phyloP scores from a whole-genome alignment of 2,888 invertebrate genomes.

The Lasioglossum vierecki region DNA sequence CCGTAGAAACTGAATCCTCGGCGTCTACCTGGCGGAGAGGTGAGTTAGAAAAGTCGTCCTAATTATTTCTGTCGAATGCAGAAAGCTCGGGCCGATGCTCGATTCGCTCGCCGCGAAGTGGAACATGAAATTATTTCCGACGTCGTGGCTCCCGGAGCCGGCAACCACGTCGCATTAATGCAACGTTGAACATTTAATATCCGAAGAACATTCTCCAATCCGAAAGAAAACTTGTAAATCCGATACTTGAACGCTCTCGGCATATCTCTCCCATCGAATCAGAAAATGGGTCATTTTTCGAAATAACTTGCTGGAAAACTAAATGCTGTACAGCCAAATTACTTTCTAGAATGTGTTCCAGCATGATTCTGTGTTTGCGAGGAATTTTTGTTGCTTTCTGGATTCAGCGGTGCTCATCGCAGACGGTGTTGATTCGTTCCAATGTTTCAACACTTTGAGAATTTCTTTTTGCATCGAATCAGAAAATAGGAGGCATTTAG shows the following conservation, averaged over 20 bases:
- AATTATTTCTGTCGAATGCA: constrained; percentile 25
- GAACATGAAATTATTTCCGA: neutral
- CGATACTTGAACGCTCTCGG: neutral
- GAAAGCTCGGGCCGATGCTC: neutral
- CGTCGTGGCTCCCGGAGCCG: constrained; percentile 6
- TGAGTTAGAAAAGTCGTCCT: constrained; percentile 12
- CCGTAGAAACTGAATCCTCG: neutral
- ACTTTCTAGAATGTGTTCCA: neutral
- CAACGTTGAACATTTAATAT: constrained; percentile 2
- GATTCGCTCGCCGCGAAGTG: constrained; percentile 9
- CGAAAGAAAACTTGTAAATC: constrained; percentile 3
- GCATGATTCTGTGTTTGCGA: neutral
- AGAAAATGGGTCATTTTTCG: neutral
- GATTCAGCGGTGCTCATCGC: neutral
- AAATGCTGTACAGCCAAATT: neutral
- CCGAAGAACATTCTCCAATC: neutral
- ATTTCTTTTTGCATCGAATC: neutral
- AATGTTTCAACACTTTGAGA: neutral
- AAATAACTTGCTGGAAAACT: neutral
- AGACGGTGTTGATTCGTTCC: neutral
- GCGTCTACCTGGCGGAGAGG: neutral
- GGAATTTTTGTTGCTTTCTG: neutral
- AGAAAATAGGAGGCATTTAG: neutral
- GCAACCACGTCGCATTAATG: neutral
- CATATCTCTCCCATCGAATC: neutral